Percentiles rank a stretch among this genome's conserved stretches.
Conservation (phyloP, 2,113 vertebrate species). For the human region GRCh38 chr6:20525501-20526000, state of each 20-base stretch:
- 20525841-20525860: neutral
- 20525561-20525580: no score
- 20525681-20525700: no score
- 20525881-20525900: neutral
- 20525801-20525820: neutral
- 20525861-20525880: neutral
- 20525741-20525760: neutral
- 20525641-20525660: no score
- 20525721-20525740: neutral
- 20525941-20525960: neutral
- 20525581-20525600: no score
- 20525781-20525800: neutral
- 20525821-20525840: neutral
- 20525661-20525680: no score
- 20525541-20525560: no score
- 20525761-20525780: neutral
- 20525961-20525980: neutral
- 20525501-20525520: no score
- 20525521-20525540: no score
- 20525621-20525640: no score
- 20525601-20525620: no score
- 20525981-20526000: neutral
- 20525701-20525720: neutral
- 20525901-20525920: neutral
- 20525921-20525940: neutral